These are phyloP conservation scores for Caenorhabditis sulstoni DNA, from an alignment of 2,888 invertebrate genomes.

Conservation along the genomic window DNA sequence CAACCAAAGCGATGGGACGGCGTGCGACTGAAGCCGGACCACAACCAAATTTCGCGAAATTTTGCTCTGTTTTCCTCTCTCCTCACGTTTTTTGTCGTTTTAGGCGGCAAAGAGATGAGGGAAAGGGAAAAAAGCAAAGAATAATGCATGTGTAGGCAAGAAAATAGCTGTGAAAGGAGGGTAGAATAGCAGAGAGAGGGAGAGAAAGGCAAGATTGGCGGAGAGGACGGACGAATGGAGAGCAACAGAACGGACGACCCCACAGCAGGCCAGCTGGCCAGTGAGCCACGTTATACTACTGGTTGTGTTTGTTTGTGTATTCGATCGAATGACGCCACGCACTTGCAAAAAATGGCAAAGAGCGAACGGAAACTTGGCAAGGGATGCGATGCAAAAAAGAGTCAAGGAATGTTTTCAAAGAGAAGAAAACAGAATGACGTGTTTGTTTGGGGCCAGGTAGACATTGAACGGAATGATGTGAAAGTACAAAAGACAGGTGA, in stretches of 20 bases:
- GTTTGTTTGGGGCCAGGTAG: too few species aligned
- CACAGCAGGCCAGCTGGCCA: constrained; percentile 29
- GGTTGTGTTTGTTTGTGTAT: constrained; percentile 54
- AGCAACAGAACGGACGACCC: constrained; percentile 12
- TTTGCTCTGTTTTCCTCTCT: not conserved
- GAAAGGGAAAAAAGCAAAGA: not conserved
- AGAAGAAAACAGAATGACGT: not conserved
- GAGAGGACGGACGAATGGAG: constrained; percentile 10
- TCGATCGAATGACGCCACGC: constrained; percentile 33
- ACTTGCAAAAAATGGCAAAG: constrained; percentile 10
- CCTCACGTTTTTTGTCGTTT: not conserved
- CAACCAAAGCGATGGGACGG: not conserved
- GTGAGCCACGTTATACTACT: constrained; percentile 54
- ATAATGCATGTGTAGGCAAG: not conserved
- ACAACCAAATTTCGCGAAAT: not conserved
- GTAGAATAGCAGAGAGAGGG: not conserved
- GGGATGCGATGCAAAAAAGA: not conserved
- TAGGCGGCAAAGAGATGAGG: not conserved
- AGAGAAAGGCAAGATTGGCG: too few species aligned
- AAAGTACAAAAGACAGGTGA: too few species aligned
- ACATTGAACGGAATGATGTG: too few species aligned
- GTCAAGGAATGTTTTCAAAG: not conserved
- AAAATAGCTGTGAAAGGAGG: constrained; percentile 3
- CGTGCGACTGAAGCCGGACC: not conserved
- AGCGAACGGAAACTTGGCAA: not conserved